Evolutionary conservation across 2,888 invertebrate species (phyloP).

Genomic region (Agrilus mali): DNA sequence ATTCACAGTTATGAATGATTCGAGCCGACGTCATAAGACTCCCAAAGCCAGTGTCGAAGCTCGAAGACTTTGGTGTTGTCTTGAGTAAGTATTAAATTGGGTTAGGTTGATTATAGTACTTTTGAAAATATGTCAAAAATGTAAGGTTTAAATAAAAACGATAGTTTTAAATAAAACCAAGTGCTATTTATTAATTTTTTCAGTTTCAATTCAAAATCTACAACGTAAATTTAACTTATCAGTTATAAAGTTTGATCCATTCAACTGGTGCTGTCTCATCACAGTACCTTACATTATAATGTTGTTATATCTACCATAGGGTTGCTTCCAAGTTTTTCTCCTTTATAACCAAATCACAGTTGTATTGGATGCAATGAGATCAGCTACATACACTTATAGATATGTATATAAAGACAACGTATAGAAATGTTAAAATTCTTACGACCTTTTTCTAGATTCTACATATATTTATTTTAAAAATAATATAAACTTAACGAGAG

Average conservation of each 20-base stretch:
- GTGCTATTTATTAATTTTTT: background rate
- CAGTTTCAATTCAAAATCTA: background rate
- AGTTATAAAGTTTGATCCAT: slow-evolving; percentile 12
- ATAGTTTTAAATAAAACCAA: background rate
- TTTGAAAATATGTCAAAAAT: too few species aligned
- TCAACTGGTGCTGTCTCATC: slow-evolving; percentile 18
- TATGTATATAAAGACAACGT: background rate
- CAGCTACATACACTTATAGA: slow-evolving; percentile 14
- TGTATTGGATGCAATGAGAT: slow-evolving; percentile 22
- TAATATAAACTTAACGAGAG: too few species aligned
- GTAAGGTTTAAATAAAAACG: background rate
- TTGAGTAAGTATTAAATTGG: too few species aligned
- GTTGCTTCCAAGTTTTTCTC: background rate
- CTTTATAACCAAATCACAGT: slow-evolving; percentile 23
- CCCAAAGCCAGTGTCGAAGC: too few species aligned
- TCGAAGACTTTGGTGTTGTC: too few species aligned
- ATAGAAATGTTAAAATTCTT: slow-evolving; percentile 7
- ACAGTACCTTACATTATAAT: slow-evolving; percentile 12
- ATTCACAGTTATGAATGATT: too few species aligned
- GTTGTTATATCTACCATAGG: too few species aligned
- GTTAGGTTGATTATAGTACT: too few species aligned
- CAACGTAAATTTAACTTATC: slow-evolving; percentile 3
- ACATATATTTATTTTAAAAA: background rate
- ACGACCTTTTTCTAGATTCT: slow-evolving; percentile 1
- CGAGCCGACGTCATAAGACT: too few species aligned